These are phyloP conservation scores for Aphidius ervi DNA, from an alignment of 1,140 invertebrate species.

Conservation along the genomic window DNA sequence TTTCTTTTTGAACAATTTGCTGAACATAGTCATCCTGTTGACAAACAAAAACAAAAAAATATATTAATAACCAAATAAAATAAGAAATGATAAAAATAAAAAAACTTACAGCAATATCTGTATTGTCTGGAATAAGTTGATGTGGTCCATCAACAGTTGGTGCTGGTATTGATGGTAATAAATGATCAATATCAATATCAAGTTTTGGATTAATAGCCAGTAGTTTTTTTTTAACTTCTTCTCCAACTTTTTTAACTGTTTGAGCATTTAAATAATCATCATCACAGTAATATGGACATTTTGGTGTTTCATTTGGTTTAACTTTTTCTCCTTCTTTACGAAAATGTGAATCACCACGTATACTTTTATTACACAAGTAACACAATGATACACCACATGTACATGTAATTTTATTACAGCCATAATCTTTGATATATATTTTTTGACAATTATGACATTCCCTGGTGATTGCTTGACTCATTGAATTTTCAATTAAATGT, in stretches of 20 bases:
- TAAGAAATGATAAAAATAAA: not conserved
- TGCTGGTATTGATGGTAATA: conserved; percentile 13
- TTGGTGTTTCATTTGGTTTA: conserved; percentile 7
- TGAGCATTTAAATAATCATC: conserved; percentile 34
- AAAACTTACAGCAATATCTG: conserved; percentile 4
- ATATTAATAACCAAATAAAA: not conserved
- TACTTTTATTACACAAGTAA: conserved; percentile 61
- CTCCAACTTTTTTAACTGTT: conserved; percentile 40
- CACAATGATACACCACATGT: conserved; percentile 65
- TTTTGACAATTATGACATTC: conserved; percentile 60
- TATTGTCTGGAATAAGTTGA: conserved; percentile 5
- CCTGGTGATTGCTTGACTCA: conserved; percentile 64
- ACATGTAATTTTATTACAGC: conserved; percentile 72
- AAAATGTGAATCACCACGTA: conserved; percentile 62
- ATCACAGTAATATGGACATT: conserved; percentile 34
- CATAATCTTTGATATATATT: conserved; percentile 61
- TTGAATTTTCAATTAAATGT: conserved; percentile 61
- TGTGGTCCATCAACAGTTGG: conserved; percentile 13
- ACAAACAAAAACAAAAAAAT: not conserved
- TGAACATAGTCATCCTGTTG: too few relatives aligned
- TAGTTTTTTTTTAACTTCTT: conserved; percentile 32
- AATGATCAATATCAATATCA: conserved; percentile 3
- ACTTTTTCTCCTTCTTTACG: conserved; percentile 40
- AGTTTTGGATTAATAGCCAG: conserved; percentile 16
- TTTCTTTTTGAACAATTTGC: too few relatives aligned